These are phyloP conservation scores for Cettia cetti DNA, from an alignment of 2,113 vertebrate species.

Conservation along the genomic window DNA sequence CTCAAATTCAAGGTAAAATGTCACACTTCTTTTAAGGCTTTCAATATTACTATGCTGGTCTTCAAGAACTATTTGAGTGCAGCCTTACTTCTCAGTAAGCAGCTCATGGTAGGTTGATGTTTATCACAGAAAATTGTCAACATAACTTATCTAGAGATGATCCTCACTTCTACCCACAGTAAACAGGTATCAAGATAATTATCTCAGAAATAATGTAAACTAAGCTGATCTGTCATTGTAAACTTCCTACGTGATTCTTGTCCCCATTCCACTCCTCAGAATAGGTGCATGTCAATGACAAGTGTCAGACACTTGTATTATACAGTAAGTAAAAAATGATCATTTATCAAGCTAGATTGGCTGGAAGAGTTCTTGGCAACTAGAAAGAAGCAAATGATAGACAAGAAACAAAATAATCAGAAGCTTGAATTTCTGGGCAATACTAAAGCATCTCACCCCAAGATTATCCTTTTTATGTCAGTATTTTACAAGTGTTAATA, in stretches of 20 bases:
- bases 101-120: neutral
- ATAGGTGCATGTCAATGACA: neutral
- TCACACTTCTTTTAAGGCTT: neutral
- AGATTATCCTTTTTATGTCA: conserved; percentile 2
- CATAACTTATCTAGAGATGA: neutral
- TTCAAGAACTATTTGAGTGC: neutral
- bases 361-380: neutral
- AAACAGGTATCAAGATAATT: neutral
- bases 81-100: neutral
- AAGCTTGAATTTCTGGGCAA: neutral
- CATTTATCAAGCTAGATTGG: neutral
- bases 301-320: neutral
- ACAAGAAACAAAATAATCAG: neutral
- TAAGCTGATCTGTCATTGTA: neutral
- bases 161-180: neutral
- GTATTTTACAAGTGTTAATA: conserved; percentile 14
- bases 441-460: neutral
- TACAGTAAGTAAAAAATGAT: neutral
- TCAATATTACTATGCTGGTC: neutral
- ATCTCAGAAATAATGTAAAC: neutral
- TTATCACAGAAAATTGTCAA: neutral
- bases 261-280: neutral
- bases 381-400: neutral
- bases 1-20: neutral
- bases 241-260: neutral